Evolutionary conservation across 1,140 invertebrate species (phyloP).

Genomic region (Drosophila pachea): DNA sequence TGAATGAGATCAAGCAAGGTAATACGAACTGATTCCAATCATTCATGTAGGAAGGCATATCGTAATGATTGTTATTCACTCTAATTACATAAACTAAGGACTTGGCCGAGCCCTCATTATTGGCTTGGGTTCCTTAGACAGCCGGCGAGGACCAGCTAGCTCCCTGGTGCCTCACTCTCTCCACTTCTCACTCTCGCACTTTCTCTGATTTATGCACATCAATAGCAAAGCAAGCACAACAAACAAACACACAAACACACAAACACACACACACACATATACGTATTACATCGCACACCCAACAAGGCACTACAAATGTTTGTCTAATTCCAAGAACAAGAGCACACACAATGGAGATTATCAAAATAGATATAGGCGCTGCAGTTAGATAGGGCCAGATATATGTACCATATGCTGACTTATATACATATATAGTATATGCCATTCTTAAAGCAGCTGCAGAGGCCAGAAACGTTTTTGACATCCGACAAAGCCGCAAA

Average conservation of each 20-base stretch:
- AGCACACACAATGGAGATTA: slow-evolving; percentile 37
- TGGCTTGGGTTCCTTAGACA: slow-evolving; percentile 18
- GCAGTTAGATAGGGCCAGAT: slow-evolving; percentile 6
- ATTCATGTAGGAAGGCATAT: neutral
- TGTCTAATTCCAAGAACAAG: slow-evolving; percentile 61
- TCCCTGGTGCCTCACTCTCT: neutral
- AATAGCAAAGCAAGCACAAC: slow-evolving; percentile 47
- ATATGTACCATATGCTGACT: neutral
- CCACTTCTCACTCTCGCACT: neutral
- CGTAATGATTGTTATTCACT: neutral
- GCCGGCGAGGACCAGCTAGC: neutral
- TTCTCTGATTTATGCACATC: slow-evolving; percentile 65
- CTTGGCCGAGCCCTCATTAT: slow-evolving; percentile 3
- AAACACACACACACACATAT: slow-evolving; percentile 48
- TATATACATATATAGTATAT: neutral
- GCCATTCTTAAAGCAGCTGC: slow-evolving; percentile 5
- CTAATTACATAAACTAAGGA: slow-evolving; percentile 27
- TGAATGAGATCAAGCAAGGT: neutral
- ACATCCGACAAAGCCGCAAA: slow-evolving; percentile 24
- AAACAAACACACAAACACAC: slow-evolving; percentile 50
- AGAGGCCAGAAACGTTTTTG: slow-evolving; percentile 16
- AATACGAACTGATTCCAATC: neutral
- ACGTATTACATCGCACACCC: slow-evolving; percentile 41
- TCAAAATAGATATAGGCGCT: slow-evolving; percentile 13
- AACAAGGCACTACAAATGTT: slow-evolving; percentile 52